Percentiles rank a stretch among this genome's conserved stretches.
Evolutionary conservation across 2,888 invertebrate species (phyloP).

Genomic region (Candidula unifasciata): DNA sequence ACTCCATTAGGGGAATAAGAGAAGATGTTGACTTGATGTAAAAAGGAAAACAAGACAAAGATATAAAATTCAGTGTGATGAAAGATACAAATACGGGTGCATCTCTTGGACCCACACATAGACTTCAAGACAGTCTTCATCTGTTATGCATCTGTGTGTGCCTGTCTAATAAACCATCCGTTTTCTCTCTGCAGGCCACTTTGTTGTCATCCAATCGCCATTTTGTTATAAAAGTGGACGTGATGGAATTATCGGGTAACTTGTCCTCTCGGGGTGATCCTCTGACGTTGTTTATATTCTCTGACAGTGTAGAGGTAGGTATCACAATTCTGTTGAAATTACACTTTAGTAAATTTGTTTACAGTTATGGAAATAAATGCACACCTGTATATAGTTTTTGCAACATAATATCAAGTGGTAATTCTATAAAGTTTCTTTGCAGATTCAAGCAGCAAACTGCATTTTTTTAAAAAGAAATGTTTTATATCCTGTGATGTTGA

Average conservation of each 20-base stretch:
- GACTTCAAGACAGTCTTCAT: no score
- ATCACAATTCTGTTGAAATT: not conserved
- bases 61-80: no score
- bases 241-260: slow-evolving; percentile 86
- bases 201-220: slow-evolving; percentile 94
- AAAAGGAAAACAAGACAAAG: no score
- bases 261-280: slow-evolving; percentile 91
- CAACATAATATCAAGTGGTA: not conserved
- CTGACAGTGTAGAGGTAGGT: slow-evolving; percentile 92
- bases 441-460: no score
- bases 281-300: slow-evolving; percentile 93
- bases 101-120: no score
- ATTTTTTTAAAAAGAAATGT: no score
- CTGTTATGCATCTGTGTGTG: not conserved
- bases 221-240: slow-evolving; percentile 92
- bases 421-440: no score
- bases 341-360: no score
- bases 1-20: no score
- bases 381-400: not conserved
- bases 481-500: no score
- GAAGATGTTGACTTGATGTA: no score
- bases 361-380: not conserved
- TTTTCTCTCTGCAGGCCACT: slow-evolving; percentile 83
- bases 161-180: not conserved
- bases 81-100: no score